These are phyloP conservation scores for Sula dactylatra DNA, from an alignment of 2,113 vertebrate genomes.

Conservation along the genomic window DNA sequence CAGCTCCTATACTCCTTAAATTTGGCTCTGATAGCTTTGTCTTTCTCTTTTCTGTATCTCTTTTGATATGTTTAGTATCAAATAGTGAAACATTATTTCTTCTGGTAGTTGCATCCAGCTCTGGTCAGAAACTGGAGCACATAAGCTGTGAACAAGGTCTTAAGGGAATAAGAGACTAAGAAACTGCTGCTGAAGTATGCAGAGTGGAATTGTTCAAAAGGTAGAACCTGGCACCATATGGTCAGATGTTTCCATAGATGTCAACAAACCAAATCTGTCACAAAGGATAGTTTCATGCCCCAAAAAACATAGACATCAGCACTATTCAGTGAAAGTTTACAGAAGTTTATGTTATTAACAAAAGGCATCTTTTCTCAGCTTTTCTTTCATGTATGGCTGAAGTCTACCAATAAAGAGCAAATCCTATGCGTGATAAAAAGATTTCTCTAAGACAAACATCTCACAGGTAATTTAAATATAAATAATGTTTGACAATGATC, in stretches of 20 bases:
- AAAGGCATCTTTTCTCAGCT: neutral
- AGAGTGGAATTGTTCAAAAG: neutral
- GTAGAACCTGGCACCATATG: constrained; percentile 15
- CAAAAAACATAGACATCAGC: neutral
- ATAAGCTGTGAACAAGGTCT: neutral
- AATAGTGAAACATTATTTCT: neutral
- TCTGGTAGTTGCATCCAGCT: neutral
- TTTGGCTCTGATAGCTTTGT: neutral
- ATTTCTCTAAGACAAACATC: neutral
- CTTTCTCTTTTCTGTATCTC: too few species aligned
- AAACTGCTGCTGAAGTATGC: neutral
- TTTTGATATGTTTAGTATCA: neutral
- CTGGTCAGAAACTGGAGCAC: neutral
- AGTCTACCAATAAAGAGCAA: neutral
- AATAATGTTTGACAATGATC: neutral
- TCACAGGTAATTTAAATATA: neutral
- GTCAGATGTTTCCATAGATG: neutral
- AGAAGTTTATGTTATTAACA: neutral
- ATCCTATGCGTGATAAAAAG: neutral
- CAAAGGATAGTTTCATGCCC: constrained; percentile 8
- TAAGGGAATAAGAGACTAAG: neutral
- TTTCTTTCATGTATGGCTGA: neutral
- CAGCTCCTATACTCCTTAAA: neutral
- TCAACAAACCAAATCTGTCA: constrained; percentile 34
- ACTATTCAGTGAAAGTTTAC: neutral